Percentiles rank a stretch among this genome's conserved stretches.
These are phyloP conservation scores for Lepilemur ruficaudatus DNA, from an alignment of 2,797 vertebrate species.

Conservation along the genomic window DNA sequence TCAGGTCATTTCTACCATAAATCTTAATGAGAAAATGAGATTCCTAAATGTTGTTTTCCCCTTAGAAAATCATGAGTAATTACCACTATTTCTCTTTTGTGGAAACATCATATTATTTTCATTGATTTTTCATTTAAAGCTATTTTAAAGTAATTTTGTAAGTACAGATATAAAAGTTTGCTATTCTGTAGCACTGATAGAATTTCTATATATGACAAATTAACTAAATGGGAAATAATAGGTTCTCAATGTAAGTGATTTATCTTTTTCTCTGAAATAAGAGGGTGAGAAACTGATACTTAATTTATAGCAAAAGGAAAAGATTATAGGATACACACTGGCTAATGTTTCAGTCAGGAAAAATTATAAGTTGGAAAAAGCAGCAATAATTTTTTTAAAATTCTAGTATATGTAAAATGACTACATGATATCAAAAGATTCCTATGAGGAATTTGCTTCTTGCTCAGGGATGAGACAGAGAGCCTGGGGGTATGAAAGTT, in stretches of 20 bases:
- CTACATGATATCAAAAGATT: background rate
- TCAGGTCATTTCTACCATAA: slow-evolving; percentile 15
- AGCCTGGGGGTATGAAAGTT: background rate
- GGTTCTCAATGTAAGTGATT: slow-evolving; percentile 64
- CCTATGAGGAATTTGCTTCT: background rate
- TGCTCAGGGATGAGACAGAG: background rate
- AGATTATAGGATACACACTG: background rate
- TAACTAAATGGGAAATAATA: slow-evolving; percentile 62
- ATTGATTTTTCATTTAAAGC: slow-evolving; percentile 71
- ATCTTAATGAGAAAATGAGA: slow-evolving; percentile 37
- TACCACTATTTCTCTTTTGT: slow-evolving; percentile 60
- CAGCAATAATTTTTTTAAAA: background rate
- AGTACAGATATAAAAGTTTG: slow-evolving; percentile 48
- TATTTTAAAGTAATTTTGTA: slow-evolving; percentile 73
- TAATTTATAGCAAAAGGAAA: slow-evolving; percentile 4
- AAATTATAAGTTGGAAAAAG: background rate
- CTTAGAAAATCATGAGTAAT: slow-evolving; percentile 45
- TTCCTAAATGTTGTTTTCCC: background rate
- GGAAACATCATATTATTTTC: slow-evolving; percentile 63
- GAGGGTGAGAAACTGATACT: slow-evolving; percentile 2
- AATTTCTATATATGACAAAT: slow-evolving; percentile 65
- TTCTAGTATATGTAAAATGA: background rate
- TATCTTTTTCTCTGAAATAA: slow-evolving; percentile 57
- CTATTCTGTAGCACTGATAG: slow-evolving; percentile 59
- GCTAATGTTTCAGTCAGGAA: slow-evolving; percentile 6